These are phyloP conservation scores for Andrena praecox DNA, from an alignment of 2,888 invertebrate genomes.

Conservation along the genomic window DNA sequence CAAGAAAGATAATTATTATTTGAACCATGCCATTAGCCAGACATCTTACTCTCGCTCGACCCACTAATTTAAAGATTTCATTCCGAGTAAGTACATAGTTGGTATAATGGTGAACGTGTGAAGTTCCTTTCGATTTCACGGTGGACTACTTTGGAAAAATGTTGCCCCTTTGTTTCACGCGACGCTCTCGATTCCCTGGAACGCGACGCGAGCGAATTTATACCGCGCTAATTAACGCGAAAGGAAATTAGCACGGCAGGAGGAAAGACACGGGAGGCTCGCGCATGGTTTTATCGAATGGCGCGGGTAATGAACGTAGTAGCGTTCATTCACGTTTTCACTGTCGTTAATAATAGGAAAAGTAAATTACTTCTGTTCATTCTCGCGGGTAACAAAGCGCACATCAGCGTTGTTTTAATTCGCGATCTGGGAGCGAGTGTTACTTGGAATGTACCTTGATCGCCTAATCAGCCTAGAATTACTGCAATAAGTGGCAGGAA, in stretches of 20 bases:
- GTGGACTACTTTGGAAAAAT: constrained; percentile 4
- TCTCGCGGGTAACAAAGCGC: too few relatives aligned
- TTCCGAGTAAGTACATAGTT: neutral
- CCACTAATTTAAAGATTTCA: constrained; percentile 37
- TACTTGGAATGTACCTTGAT: too few relatives aligned
- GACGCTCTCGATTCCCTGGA: neutral
- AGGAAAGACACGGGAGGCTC: constrained; percentile 1
- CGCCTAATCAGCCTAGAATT: too few relatives aligned
- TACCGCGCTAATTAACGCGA: constrained; percentile 32
- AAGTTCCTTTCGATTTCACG: constrained; percentile 16
- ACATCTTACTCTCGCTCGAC: neutral
- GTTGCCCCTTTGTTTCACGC: neutral
- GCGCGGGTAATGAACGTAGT: neutral
- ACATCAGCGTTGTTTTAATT: too few relatives aligned
- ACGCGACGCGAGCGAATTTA: constrained; percentile 21
- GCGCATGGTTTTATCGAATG: constrained; percentile 12
- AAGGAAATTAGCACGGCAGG: constrained; percentile 2
- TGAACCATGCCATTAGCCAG: constrained; percentile 26
- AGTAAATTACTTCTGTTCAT: neutral
- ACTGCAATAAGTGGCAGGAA: too few relatives aligned
- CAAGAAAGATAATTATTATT: constrained; percentile 26
- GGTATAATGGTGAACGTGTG: neutral
- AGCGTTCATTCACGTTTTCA: neutral
- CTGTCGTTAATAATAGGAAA: constrained; percentile 5
- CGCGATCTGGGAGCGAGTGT: too few relatives aligned